Evolutionary conservation across 2,888 invertebrate genomes (phyloP), one percentile per base, ranked within the genome.

Genomic region (Euspilapteryx auroguttella): DNA sequence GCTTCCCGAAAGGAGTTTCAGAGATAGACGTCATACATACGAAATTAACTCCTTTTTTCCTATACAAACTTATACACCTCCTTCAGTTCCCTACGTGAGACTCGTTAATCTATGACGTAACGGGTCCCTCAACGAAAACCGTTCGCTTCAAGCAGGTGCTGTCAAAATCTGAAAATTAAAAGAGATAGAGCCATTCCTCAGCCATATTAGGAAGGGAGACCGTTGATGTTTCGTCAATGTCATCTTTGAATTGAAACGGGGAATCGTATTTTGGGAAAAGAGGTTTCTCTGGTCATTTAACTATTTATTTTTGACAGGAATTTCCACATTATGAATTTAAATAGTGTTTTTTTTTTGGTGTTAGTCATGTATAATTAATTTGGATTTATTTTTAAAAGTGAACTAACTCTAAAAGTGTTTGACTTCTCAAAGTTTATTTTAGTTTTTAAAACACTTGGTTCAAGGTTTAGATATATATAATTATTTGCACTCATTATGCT

Each of bases 121-220:
- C 56, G 40, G 43, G 49, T 55, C 59, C 59, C 61, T 45, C 41
- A 44, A 44, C 48, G 40, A 41, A 47, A 45, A 47, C 54, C 41
- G 57, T 62, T 56, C 44, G 38, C 42, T 75, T 66, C 39, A 61
- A 64, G 69, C 41, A 43, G 55, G 43, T 54, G 46, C 42, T 43
- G 44, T 41, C 50, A 49, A 52, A 55, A 49, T 46, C 41, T 39
- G 31, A 47, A 47, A 55, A n/a, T n/a, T 55, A 51, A 51, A 59
- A 40, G 54, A 52, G 66, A 68, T 42, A 55, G 64, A 44, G 30
- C 47, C 49, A 66, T 55, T 47, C 46, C 56, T 49, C 57, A 55
- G 50, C 63, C 53, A 42, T 64, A 55, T 48, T 64, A 47, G 48
- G 51, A 61, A 77, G 59, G 49, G 61, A 65, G 75, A 75, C 47